phyloP scores from a whole-genome alignment of 1,140 invertebrate genomes.

The Dinoponera quadriceps region DNA sequence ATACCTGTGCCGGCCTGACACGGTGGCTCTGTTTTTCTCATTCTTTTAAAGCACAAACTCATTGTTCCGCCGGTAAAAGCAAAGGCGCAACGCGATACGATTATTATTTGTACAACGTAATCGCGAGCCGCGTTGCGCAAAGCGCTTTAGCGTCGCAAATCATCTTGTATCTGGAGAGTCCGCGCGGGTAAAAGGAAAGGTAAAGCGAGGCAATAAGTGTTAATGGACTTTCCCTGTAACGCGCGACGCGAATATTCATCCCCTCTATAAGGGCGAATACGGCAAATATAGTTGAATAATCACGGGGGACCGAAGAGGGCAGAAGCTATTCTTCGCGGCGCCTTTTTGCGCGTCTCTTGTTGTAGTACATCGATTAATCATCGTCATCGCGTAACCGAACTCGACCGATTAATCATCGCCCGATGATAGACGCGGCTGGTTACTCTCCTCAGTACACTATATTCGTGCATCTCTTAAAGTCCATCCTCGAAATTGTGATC shows the following conservation, averaged over 20 bases:
- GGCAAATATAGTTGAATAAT: too few relatives aligned
- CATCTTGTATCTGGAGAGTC: background rate
- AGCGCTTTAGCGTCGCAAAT: background rate
- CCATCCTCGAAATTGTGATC: background rate
- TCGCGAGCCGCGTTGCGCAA: background rate
- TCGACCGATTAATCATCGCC: conserved; percentile 8
- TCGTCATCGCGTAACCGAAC: background rate
- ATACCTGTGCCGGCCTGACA: too few relatives aligned
- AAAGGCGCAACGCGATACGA: background rate
- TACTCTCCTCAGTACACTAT: background rate
- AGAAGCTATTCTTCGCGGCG: background rate
- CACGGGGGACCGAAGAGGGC: too few relatives aligned
- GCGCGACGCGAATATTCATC: conserved; percentile 12
- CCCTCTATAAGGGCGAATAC: background rate
- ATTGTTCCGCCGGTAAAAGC: too few relatives aligned
- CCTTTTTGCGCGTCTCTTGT: too few relatives aligned
- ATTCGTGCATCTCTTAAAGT: background rate
- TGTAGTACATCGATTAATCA: conserved; percentile 15
- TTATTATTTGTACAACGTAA: background rate
- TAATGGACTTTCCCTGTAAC: conserved; percentile 34
- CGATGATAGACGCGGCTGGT: background rate
- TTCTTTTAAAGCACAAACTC: background rate
- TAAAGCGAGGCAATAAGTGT: background rate
- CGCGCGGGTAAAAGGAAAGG: background rate
- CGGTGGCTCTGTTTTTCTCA: too few relatives aligned